Evolutionary conservation across 2,888 invertebrate genomes (phyloP), one percentile per base, ranked within the genome.

Genomic region (Chamaedrilus cognettii): DNA sequence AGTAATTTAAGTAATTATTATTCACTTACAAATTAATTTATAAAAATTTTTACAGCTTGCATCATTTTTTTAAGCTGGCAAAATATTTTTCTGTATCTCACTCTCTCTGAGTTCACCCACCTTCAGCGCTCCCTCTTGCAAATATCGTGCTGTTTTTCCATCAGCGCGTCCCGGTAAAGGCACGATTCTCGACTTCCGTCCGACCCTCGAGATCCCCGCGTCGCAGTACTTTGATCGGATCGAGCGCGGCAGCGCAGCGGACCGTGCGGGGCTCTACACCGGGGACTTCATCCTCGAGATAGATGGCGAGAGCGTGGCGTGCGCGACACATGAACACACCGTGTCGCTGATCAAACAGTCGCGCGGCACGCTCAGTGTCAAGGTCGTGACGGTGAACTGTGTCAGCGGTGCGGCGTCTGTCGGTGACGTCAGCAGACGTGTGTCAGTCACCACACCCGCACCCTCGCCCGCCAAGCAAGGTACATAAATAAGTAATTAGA

Each of bases 221-320:
- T 87, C 98, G 64, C 98, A 99, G 85, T 99, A 82, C 72, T 76
- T 83, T 71, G 98, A 99, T 82, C 96, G 96, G 79, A 96, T 99
- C 5, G 97, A 98, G 86, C 90, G 91, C 56, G 94, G 94, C n/a
- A 97, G 97, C 66, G 96, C 96, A 51, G 97, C 98, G 0, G 96
- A 97, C 84, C 88, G 93, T 83, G 94, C 97, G 1, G 98, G 98
- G 0, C 88, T 99, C 52, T 88, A 89, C 72, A 92, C 93, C 78
- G 96, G 96, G 62, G 97, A 98, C 86, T 97, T 94, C 83, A 88
- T 98, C 51, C 86, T 96, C 52, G 92, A 93, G 85, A 96, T 99
- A 79, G 96, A 98, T 83, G 94, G 93, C 66, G 94, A 95, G 84
- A 96, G 97, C 83, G 97, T 99, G 52, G 91, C 94, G 7, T 91